phyloP scores from a whole-genome alignment of 2,888 invertebrate species.

The Cephonodes hylas region DNA sequence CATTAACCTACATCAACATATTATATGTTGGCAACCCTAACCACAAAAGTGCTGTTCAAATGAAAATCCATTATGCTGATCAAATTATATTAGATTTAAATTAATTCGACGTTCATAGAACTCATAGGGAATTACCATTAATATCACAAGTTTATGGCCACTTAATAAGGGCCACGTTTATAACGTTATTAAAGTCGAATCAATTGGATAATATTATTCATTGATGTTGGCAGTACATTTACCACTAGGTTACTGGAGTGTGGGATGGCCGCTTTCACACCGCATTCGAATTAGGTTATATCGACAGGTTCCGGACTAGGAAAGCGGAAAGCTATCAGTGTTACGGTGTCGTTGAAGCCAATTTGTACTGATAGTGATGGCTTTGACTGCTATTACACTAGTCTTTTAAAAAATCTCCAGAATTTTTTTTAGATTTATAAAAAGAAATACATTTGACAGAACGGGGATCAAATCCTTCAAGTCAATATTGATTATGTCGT shows the following conservation, averaged over 20 bases:
- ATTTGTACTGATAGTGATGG: no score
- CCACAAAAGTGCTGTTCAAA: not conserved
- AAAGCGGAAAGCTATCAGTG: no score
- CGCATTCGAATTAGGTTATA: not conserved
- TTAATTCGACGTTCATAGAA: slow-evolving; percentile 4
- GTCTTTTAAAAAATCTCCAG: no score
- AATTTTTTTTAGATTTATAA: no score
- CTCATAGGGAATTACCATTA: not conserved
- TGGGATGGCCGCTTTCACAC: not conserved
- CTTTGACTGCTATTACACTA: no score
- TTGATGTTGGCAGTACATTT: not conserved
- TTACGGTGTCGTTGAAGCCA: no score
- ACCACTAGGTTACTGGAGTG: not conserved
- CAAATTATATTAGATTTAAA: not conserved
- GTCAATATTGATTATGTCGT: no score
- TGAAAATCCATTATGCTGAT: not conserved
- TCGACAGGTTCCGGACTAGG: no score
- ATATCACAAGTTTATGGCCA: not conserved
- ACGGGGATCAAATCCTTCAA: no score
- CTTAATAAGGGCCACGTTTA: slow-evolving; percentile 1
- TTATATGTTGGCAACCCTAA: no score
- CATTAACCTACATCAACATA: no score
- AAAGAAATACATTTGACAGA: no score
- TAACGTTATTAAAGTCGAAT: not conserved
- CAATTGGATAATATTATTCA: not conserved